A percentile compares a stretch with the other conserved stretches of the same genome.
These are phyloP conservation scores for Eleginops maclovinus DNA, from an alignment of 2,113 vertebrate species.

Conservation along the genomic window DNA sequence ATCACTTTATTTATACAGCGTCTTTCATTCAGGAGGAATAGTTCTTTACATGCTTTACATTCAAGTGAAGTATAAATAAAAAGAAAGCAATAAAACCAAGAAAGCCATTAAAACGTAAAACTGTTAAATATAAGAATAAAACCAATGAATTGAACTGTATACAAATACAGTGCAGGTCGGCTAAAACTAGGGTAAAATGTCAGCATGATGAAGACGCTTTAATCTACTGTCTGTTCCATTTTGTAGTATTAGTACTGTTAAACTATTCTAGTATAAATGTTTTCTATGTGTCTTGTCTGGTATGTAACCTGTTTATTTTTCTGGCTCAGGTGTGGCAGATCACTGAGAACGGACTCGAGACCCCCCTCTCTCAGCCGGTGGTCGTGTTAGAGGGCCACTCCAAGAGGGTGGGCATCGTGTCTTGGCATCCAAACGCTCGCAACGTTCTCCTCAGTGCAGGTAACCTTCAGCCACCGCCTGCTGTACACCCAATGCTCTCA, in stretches of 20 bases:
- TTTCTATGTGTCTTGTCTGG: not conserved
- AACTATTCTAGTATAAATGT: not conserved
- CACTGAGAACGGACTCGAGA: constrained; percentile 92
- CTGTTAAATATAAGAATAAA: too few species aligned
- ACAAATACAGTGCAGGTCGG: too few species aligned
- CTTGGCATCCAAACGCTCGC: constrained; percentile 96
- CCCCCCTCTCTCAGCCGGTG: constrained; percentile 91
- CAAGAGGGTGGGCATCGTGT: constrained; percentile 95
- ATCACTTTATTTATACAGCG: too few species aligned
- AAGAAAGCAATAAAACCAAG: too few species aligned
- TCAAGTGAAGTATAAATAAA: too few species aligned
- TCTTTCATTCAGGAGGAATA: too few species aligned
- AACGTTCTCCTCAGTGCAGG: constrained; percentile 97
- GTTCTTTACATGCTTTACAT: too few species aligned
- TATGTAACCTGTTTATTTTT: not conserved
- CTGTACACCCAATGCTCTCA: not conserved
- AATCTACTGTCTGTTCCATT: not conserved
- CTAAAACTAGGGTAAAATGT: not conserved
- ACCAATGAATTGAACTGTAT: too few species aligned
- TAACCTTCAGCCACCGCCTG: constrained; percentile 61
- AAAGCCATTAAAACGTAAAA: too few species aligned
- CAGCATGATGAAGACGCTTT: not conserved
- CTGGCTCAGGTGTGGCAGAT: constrained; percentile 94
- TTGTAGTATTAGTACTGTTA: not conserved
- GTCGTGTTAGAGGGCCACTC: constrained; percentile 96